These are phyloP conservation scores for Anoplopoma fimbria DNA, from an alignment of 2,113 vertebrate genomes.

Conservation along the genomic window DNA sequence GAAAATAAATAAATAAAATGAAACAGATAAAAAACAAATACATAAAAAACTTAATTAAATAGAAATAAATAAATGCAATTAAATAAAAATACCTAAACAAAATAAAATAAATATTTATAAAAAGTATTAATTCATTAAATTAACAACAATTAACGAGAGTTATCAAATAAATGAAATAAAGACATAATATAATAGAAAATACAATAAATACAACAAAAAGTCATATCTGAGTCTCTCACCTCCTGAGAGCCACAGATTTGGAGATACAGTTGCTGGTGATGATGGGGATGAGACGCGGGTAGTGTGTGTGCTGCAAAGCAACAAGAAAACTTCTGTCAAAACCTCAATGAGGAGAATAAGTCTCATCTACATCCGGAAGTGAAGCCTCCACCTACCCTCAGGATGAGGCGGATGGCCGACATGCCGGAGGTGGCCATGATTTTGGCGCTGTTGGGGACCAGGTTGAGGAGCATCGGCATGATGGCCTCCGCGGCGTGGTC, in stretches of 20 bases:
- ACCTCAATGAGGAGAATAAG: too few relatives aligned
- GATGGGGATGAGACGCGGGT: slow-evolving; percentile 95
- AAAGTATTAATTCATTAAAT: not conserved
- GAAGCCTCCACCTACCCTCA: too few relatives aligned
- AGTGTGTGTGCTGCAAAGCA: slow-evolving; percentile 91
- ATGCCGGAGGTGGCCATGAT: slow-evolving; percentile 95
- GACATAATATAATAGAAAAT: too few relatives aligned
- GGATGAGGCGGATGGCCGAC: slow-evolving; percentile 92
- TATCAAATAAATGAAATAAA: not conserved
- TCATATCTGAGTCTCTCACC: too few relatives aligned
- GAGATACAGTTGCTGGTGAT: slow-evolving; percentile 95
- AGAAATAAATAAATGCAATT: not conserved
- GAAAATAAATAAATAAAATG: not conserved
- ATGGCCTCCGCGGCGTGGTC: slow-evolving; percentile 95
- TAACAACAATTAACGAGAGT: too few relatives aligned
- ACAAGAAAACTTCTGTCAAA: not conserved
- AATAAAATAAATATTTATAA: not conserved
- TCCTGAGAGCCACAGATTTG: slow-evolving; percentile 94
- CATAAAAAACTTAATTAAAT: not conserved
- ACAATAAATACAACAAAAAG: too few relatives aligned
- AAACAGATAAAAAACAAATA: too few relatives aligned
- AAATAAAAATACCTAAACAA: not conserved
- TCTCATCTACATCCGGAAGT: too few relatives aligned
- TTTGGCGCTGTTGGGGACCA: slow-evolving; percentile 95
- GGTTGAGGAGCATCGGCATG: slow-evolving; percentile 92